phyloP scores from a whole-genome alignment of 92 coral and sea anemone species.

The Phenganax subtilis region DNA sequence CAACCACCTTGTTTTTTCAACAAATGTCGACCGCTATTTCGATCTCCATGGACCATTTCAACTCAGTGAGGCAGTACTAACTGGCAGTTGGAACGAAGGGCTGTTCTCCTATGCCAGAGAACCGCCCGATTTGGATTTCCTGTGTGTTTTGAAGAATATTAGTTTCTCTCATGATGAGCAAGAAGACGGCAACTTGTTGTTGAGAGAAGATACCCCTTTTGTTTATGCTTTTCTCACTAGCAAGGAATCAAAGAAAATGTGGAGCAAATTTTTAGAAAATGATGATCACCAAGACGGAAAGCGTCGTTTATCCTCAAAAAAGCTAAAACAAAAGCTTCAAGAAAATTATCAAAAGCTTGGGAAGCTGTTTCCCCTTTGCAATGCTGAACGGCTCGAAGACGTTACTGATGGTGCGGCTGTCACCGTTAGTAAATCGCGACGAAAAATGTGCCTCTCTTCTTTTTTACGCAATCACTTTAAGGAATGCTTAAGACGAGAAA shows the following conservation, averaged over 20 bases:
- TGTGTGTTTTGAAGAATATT: neutral
- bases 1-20: too few species aligned
- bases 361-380: neutral
- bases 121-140: neutral
- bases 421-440: neutral
- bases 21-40: constrained; percentile 2
- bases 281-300: neutral
- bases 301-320: neutral
- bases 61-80: neutral
- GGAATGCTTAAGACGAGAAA: too few species aligned
- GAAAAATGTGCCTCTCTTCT: neutral
- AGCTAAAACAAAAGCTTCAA: neutral
- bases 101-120: neutral
- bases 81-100: constrained; percentile 4
- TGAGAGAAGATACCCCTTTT: constrained; percentile 1
- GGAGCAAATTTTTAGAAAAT: neutral
- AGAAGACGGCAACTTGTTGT: neutral
- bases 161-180: neutral
- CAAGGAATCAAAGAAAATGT: neutral
- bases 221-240: neutral
- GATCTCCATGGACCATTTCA: neutral
- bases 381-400: neutral
- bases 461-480: too few species aligned
- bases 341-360: neutral
- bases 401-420: neutral